Evolutionary conservation across 1,140 invertebrate genomes (phyloP).

Genomic region (Rhopalosiphum maidis): DNA sequence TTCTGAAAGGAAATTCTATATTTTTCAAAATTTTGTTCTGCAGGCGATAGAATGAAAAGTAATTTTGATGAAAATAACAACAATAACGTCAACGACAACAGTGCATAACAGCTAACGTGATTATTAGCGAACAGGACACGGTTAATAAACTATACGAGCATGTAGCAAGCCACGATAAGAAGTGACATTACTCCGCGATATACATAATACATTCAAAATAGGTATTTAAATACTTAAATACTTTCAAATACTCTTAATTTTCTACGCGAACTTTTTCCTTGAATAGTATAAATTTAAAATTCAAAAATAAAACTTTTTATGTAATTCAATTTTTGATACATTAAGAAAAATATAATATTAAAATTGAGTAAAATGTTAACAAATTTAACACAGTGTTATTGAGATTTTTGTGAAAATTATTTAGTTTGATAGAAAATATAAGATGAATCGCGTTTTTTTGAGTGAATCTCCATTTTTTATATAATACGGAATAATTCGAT

Average conservation of each 20-base stretch:
- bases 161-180: background rate
- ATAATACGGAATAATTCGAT: background rate
- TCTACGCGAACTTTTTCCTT: background rate
- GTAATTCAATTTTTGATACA: background rate
- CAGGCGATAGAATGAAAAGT: background rate
- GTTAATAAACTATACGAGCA: background rate
- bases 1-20: background rate
- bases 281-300: background rate
- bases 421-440: too few relatives aligned
- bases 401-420: background rate
- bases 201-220: background rate
- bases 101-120: background rate
- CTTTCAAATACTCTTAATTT: background rate
- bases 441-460: background rate
- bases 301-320: background rate
- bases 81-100: background rate
- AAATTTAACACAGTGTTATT: background rate
- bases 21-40: background rate
- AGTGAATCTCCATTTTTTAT: too few relatives aligned
- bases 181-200: background rate
- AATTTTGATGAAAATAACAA: slow-evolving; percentile 2
- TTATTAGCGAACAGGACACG: background rate
- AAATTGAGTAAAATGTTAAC: background rate
- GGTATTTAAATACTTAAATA: too few relatives aligned
- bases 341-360: background rate